Conservation (phyloP, 2,797 vertebrate species). For the Hapalemur alaotrensis region DNA sequence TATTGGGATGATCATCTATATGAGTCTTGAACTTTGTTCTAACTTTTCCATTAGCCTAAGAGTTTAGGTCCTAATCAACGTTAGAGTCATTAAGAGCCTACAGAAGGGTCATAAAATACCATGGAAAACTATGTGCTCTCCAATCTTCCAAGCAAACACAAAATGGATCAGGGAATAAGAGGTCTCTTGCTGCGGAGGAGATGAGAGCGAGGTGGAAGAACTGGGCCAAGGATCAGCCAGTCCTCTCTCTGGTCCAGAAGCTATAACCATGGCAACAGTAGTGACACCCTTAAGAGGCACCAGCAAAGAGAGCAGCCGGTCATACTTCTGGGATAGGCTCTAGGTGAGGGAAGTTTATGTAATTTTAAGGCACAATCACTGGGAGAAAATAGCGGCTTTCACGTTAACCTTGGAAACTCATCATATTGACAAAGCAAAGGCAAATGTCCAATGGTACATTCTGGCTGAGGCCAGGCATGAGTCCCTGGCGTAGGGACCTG, state of each 20-base stretch:
- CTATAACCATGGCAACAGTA: constrained; percentile 23
- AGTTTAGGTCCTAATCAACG: not conserved
- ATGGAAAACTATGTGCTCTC: not conserved
- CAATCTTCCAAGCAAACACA: not conserved
- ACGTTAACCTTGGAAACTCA: not conserved
- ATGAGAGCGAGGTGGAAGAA: not conserved
- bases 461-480: not conserved
- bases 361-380: not conserved
- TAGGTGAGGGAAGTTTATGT: not conserved
- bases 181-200: not conserved
- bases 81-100: not conserved
- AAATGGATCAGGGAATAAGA: not conserved
- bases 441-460: not conserved
- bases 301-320: not conserved
- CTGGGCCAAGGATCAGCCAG: not conserved
- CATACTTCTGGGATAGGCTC: not conserved
- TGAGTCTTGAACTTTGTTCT: not conserved
- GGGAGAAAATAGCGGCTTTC: not conserved
- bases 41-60: not conserved
- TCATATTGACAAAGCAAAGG: not conserved
- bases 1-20: not conserved
- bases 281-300: not conserved
- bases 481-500: not conserved
- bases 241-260: not conserved
- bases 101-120: not conserved